Percentiles rank a stretch among this genome's conserved stretches.
These are phyloP conservation scores for Saguinus imperator DNA, from an alignment of 2,113 vertebrate genomes.

Conservation along the genomic window DNA sequence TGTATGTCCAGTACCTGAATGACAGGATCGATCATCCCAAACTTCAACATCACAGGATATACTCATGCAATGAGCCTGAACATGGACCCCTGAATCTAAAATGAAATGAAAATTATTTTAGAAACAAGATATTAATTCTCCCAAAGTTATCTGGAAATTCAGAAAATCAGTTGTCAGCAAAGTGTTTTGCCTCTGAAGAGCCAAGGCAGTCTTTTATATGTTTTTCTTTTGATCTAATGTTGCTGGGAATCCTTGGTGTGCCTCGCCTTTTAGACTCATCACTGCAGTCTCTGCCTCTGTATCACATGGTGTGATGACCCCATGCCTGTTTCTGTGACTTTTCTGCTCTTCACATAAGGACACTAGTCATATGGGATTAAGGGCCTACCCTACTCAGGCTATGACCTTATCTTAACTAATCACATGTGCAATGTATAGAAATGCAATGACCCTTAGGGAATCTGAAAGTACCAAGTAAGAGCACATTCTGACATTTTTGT, in stretches of 20 bases:
- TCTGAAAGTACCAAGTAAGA: not conserved
- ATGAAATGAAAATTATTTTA: too few relatives aligned
- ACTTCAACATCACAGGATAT: too few relatives aligned
- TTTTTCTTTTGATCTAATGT: not conserved
- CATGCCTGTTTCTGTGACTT: not conserved
- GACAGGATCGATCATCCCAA: too few relatives aligned
- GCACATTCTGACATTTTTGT: not conserved
- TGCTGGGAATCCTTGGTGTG: fast-evolving
- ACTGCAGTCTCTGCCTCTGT: not conserved
- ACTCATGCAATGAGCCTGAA: too few relatives aligned
- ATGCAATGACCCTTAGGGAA: too few relatives aligned
- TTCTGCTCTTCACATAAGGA: not conserved
- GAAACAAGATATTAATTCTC: not conserved
- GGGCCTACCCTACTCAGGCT: too few relatives aligned
- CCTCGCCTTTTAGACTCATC: not conserved
- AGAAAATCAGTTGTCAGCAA: not conserved
- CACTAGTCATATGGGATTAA: not conserved
- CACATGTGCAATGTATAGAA: too few relatives aligned
- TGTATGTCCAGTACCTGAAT: too few relatives aligned
- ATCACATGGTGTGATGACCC: not conserved
- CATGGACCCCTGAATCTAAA: too few relatives aligned
- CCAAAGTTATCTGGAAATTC: not conserved
- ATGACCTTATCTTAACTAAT: not conserved
- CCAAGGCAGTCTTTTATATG: not conserved
- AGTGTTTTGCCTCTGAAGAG: not conserved